Conservation (phyloP, 2,888 invertebrate genomes). For the Drosophila mulleri region DNA sequence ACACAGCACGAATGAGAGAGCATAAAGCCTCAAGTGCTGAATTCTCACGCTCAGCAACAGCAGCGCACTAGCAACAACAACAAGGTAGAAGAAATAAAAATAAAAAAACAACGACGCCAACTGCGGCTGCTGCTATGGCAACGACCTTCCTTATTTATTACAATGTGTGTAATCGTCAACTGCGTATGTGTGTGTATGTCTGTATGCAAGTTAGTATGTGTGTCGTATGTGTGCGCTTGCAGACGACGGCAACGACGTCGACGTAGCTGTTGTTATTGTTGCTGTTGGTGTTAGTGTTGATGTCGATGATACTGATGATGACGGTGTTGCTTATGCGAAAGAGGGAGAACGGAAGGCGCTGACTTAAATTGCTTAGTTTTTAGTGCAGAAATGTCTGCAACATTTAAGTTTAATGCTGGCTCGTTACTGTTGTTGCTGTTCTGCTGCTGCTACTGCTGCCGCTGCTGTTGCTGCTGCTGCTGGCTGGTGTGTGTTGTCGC, state of each 20-base stretch:
- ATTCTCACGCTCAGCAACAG: conserved; percentile 59
- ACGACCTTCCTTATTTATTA: conserved; percentile 84
- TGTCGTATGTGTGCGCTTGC: conserved; percentile 45
- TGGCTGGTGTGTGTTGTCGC: conserved; percentile 28
- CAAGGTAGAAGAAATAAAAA: conserved; percentile 30
- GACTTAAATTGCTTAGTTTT: conserved; percentile 76
- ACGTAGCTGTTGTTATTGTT: conserved; percentile 8
- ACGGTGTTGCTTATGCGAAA: conserved; percentile 7
- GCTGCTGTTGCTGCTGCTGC: conserved; percentile 19
- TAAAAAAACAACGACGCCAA: conserved; percentile 48
- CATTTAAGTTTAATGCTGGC: conserved; percentile 72
- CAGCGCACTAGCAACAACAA: conserved; percentile 42
- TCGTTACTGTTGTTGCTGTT: conserved; percentile 54
- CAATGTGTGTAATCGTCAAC: conserved; percentile 72
- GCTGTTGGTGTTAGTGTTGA: conserved; percentile 13
- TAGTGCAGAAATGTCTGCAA: conserved; percentile 79
- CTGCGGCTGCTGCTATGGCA: conserved; percentile 79
- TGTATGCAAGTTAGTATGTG: conserved; percentile 18
- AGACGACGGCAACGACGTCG: conserved; percentile 27
- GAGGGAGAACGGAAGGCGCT: conserved; percentile 34
- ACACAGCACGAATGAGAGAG: conserved; percentile 24
- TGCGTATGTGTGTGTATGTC: conserved; percentile 37
- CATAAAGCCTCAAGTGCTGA: conserved; percentile 47
- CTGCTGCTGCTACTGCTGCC: conserved; percentile 11
- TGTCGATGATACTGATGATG: conserved; percentile 31